Evolutionary conservation across 1,140 invertebrate genomes (phyloP), one percentile per base, ranked within the genome.

Genomic region (Orius laevigatus): DNA sequence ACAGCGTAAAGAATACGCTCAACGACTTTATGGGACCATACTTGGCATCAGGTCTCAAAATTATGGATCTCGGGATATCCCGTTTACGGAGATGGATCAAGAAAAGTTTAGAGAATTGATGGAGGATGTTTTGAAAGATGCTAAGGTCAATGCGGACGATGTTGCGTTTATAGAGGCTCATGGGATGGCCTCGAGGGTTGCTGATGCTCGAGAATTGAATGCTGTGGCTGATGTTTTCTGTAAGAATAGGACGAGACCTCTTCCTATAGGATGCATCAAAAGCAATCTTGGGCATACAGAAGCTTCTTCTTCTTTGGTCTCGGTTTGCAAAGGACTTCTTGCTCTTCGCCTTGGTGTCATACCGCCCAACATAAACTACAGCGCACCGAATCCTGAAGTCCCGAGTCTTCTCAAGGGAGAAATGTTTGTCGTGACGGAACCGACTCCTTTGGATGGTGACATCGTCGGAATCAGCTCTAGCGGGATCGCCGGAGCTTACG

Each of bases 241-340:
- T 35, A 43, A 32, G 16, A 41, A 52, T 5, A 46, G 56, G 52
- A 57, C 53, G 12, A 46, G 58, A 6, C 78, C 81, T n/a, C 65
- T 87, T 4, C 59, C 76, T 4, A 72, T 87, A 52, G 82, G 83
- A 3, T 80, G 80, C 1, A 70, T 83, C 2, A 85, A 85, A 59
- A 75, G 78, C 9, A 86, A 84, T 60, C 71, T 83, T 63, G 84
- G 84, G 0, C 81, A 86, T 57, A 68, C 78, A 15, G 80, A 84
- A 62, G 71, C 79, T 18, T 73, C 74, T 2, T 77, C 79, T 58
- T 68, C 70, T 33, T 54, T 81, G 0, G 69, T 70, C 51, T 66
- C 71, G 2, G 57, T 79, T 39, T 67, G 70, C 8, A 81, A 81
- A 63, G 69, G 52, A 10, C 25, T 60, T 5, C 49, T 58, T 19